These are phyloP conservation scores for Calosoma granatense DNA, from an alignment of 1,140 invertebrate genomes.

Conservation along the genomic window DNA sequence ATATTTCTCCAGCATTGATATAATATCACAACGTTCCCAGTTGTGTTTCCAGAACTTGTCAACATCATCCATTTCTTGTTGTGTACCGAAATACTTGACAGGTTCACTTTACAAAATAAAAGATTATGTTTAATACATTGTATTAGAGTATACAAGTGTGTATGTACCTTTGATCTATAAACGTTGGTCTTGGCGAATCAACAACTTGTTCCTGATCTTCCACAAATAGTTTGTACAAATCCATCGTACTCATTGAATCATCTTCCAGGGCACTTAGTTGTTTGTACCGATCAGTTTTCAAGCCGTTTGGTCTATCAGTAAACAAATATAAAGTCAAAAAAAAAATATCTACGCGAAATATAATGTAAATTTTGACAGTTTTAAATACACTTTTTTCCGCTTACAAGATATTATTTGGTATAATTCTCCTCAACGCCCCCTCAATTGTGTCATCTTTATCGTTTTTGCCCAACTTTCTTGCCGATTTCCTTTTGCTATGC, in stretches of 20 bases:
- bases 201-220: constrained; percentile 43
- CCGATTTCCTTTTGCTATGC: constrained; percentile 59
- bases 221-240: constrained; percentile 50
- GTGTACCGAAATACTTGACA: constrained; percentile 50
- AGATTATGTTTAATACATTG: too few relatives aligned
- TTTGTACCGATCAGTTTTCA: constrained; percentile 27
- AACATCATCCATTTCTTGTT: constrained; percentile 52
- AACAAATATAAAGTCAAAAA: too few relatives aligned
- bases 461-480: constrained; percentile 47
- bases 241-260: constrained; percentile 39
- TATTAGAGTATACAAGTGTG: too few relatives aligned
- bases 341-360: background rate
- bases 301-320: constrained; percentile 22
- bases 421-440: constrained; percentile 48
- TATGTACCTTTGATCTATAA: too few relatives aligned
- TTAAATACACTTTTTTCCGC: constrained; percentile 13
- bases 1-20: constrained; percentile 50
- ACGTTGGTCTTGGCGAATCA: too few relatives aligned
- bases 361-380: background rate
- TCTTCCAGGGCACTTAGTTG: constrained; percentile 35
- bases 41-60: constrained; percentile 49
- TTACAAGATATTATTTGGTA: constrained; percentile 46
- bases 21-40: constrained; percentile 42
- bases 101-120: too few relatives aligned
- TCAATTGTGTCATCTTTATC: constrained; percentile 53